Evolutionary conservation across 2,113 vertebrate genomes (phyloP), one percentile per base, ranked within the genome.

Genomic region (Takifugu bimaculatus): DNA sequence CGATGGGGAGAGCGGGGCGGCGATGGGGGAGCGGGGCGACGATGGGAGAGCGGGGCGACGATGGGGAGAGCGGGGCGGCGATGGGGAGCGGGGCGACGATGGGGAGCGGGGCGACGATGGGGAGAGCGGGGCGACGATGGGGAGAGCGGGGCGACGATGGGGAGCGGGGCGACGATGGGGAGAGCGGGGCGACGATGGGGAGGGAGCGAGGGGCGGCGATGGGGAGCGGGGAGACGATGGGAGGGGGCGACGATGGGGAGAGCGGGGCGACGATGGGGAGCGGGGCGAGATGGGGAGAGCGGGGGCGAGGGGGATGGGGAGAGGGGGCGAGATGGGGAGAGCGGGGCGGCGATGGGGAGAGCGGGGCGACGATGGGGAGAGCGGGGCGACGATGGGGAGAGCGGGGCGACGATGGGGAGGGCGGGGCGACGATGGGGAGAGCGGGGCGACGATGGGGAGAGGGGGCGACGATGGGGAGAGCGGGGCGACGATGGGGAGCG

Each of bases 161-260:
- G n/a, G n/a, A n/a, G n/a, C n/a, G n/a, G 65, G 64, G 65, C 68
- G 60, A 70, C 70, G 72, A 83, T 72, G 79, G 67, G 57, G 68
- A 75, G 65, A 26, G 74, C 11, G 35, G 54, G 50, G 65, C 61
- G 14, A 4, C n/a, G n/a, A n/a, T n/a, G n/a, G n/a, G n/a, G n/a
- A n/a, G 65, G 10, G 48, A n/a, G 20, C 6, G n/a, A n/a, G n/a
- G n/a, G n/a, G n/a, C n/a, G n/a, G n/a, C 4, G 44, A 12, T 39
- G 44, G n/a, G 10, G 48, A n/a, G 20, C 6, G n/a, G 65, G 64
- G 65, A 65, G 60, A 70, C 70, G 72, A 83, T 72, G 79, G 67
- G 57, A 67, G 73, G 65, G 54, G 50, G 65, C 61, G 14, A 4
- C 4, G 44, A 12, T 39, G 44, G n/a, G 10, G 48, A n/a, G 68